Base-by-base conservation (phyloP, 2,888 invertebrate species). In the Netelia virgata region DNA sequence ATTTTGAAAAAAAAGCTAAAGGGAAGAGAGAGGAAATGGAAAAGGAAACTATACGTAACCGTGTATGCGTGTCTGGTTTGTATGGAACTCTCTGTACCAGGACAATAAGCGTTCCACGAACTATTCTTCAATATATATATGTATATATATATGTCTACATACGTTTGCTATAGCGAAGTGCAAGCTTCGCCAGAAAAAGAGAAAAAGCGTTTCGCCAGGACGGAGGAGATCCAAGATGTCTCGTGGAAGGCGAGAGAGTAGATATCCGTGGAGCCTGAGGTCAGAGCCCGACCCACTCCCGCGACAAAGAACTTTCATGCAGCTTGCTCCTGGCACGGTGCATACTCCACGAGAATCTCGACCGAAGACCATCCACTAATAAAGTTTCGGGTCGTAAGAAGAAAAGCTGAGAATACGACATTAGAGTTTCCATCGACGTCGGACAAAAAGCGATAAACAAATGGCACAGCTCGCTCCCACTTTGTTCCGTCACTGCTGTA, bases 211-310 rank as follows among this genome's bases (percentile, higher is more conserved):
- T 14, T 69, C 23, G 55, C 50, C 41, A 53, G 5, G 23, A 43
- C 68, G 59, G 43, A 61, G 59, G 28, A 61, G 73, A 73, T 43
- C 77, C 72, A 82, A 73, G 77, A 78, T 70, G 77, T 68, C 66
- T 57, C 36, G 36, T 63, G 20, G 16, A 18, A 47, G 50, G 36
- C 36, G 63, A 14, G 14, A 43, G 36, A 69, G 69, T 57, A 69
- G 16, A 77, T 47, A 55, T 14, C 43, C 18, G 78, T 53, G 68
- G 66, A 69, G 43, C 3, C 10, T 55, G 43, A 61, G 69, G 68
- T 69, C 78, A 61, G 59, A 23, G 47, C 47, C 59, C 18, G 53
- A 69, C 11, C 55, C 11, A 47, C 61, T 53, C 8, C 36, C 43
- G n/a, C 57, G 55, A 28, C 41, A 28, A 9, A 47, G 63, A 83